A percentile compares a stretch with the other conserved stretches of the same genome.
Conservation (phyloP, 1,140 invertebrate species). For the Daktulosphaira vitifoliae region DNA sequence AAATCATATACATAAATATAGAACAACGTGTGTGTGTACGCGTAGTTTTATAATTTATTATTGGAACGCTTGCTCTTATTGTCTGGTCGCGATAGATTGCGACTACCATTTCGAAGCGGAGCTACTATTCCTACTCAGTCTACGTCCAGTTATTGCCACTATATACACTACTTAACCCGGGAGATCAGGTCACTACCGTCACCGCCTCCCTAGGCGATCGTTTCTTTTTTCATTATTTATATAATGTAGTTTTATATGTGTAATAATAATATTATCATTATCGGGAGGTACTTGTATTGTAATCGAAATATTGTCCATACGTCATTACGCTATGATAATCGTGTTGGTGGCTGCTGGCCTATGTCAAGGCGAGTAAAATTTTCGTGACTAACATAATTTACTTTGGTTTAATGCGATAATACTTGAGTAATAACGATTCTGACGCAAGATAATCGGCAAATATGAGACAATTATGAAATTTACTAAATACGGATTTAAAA, state of each 20-base stretch:
- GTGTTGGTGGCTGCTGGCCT: constrained; percentile 16
- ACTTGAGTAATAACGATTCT: too few relatives aligned
- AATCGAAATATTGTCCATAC: constrained; percentile 17
- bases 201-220: constrained; percentile 18
- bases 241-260: too few relatives aligned
- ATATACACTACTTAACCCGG: constrained; percentile 7
- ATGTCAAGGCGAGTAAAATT: constrained; percentile 18
- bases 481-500: too few relatives aligned
- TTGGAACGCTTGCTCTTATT: not conserved
- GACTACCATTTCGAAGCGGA: constrained; percentile 6
- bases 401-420: too few relatives aligned
- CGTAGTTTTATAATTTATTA: too few relatives aligned
- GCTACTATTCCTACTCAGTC: not conserved
- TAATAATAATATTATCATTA: not conserved
- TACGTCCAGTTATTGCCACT: not conserved
- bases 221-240: not conserved
- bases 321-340: not conserved
- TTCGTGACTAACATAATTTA: constrained; percentile 20
- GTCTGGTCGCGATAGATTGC: constrained; percentile 8
- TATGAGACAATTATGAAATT: too few relatives aligned
- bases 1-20: not conserved
- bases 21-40: too few relatives aligned
- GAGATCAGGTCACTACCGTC: constrained; percentile 6
- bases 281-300: not conserved
- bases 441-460: too few relatives aligned